Base-by-base conservation (phyloP, 2,797 vertebrate genomes). In the Aulostomus chinensis region DNA sequence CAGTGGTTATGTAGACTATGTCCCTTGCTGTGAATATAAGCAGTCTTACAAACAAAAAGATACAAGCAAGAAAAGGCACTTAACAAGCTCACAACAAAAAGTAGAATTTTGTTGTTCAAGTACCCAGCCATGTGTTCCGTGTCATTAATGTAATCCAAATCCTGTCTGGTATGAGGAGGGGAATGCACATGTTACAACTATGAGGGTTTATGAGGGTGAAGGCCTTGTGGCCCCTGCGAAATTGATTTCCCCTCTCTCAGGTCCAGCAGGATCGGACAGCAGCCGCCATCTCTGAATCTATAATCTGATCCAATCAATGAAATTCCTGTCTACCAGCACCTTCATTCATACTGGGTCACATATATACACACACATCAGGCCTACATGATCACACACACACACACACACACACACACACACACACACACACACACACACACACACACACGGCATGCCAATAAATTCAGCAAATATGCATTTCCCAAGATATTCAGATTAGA, bases 281-380 rank as follows among this genome's bases (percentile, higher is more conserved):
- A 58, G 61, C 45, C 53, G 48, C 40, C 29, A 6, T 47, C 50
- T 32, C 38, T 68, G 73, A 74, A 80, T 81, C 45, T 41, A 4
- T 73, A 73, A 78, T 74, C 54, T 70, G 45, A 72, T 30, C 31
- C 25, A 65, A 73, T 84, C 72, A 71, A 78, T 82, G 66, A 54
- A 15, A 9, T 14, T 69, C 52, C 37, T 38, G 37, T 41, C 33
- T 8, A 10, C 49, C 45, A 28, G 35, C 46, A 13, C 17, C 22
- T 34, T 54, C 51, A 60, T 73, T 60, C 48, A 61, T 52, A 48
- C 43, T 17, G 17, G 20, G 34, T 35, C 47, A 34, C 45, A 64
- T 12, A 30, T 22, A 42, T 7, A 31, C 24, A 51, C 4, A 16
- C 39, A 36, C 47, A 43, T 12, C 24, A 38, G 12, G 4, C 9